Conservation (phyloP, 2,797 vertebrate species). For the Mormyrops boulengeri region DNA sequence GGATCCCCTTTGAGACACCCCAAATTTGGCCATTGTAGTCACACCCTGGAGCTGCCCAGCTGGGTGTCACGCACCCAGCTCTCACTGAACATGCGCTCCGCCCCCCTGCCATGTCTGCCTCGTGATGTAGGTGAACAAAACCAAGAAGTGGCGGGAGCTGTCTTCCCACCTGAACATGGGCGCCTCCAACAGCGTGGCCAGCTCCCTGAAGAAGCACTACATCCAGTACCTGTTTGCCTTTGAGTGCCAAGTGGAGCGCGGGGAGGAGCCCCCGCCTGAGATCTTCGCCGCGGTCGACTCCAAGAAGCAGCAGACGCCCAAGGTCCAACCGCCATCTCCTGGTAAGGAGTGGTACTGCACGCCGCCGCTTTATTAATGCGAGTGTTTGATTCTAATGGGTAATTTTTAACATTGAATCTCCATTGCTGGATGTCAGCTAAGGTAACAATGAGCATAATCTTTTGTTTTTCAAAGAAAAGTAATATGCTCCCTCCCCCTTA, state of each 20-base stretch:
- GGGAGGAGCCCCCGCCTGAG: slow-evolving; percentile 88
- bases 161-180: slow-evolving; percentile 78
- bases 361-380: not conserved
- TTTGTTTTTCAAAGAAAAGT: not conserved
- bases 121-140: slow-evolving; percentile 83
- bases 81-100: not conserved
- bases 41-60: not conserved
- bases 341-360: slow-evolving; percentile 60
- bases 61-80: not conserved
- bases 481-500: not conserved
- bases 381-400: not conserved
- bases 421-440: not conserved
- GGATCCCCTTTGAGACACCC: not conserved
- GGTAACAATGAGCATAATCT: not conserved
- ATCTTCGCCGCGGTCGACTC: slow-evolving; percentile 79
- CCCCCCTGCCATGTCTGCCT: not conserved
- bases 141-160: slow-evolving; percentile 94
- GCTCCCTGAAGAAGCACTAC: slow-evolving; percentile 93
- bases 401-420: not conserved
- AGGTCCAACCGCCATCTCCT: slow-evolving; percentile 92
- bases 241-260: slow-evolving; percentile 90
- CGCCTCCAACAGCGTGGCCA: slow-evolving; percentile 86
- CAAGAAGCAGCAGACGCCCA: slow-evolving; percentile 77
- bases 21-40: not conserved
- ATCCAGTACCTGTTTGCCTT: slow-evolving; percentile 95